phyloP scores from a whole-genome alignment of 2,888 invertebrate species.

The Synergus japonicus region DNA sequence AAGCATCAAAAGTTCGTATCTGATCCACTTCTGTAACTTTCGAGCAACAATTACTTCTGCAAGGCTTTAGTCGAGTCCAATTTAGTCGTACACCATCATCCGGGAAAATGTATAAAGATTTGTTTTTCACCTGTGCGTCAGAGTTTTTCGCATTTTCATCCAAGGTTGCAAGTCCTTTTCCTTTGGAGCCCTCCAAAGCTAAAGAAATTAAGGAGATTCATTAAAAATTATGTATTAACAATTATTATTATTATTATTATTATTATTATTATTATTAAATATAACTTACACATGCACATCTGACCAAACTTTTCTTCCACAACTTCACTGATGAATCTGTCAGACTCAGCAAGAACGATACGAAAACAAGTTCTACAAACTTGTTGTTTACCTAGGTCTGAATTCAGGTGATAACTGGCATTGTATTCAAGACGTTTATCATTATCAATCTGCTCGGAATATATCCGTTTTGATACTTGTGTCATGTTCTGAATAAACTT shows the following conservation, averaged over 20 bases:
- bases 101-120: background rate
- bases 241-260: too few relatives aligned
- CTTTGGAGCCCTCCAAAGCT: background rate
- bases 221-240: background rate
- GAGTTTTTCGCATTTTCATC: background rate
- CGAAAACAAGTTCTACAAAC: background rate
- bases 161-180: background rate
- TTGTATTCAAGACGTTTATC: too few relatives aligned
- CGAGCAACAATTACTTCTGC: slow-evolving; percentile 33
- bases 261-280: too few relatives aligned
- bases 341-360: background rate
- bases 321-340: background rate
- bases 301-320: background rate
- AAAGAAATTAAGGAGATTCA: background rate
- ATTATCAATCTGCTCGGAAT: background rate
- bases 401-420: background rate
- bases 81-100: background rate
- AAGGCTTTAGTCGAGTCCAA: slow-evolving; percentile 2
- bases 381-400: background rate
- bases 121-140: background rate
- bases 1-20: slow-evolving; percentile 41
- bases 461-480: background rate
- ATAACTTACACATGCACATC: background rate
- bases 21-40: slow-evolving; percentile 44
- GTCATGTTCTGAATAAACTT: background rate